phyloP scores from a whole-genome alignment of 2,113 vertebrate genomes.

The Okapia johnstoni region DNA sequence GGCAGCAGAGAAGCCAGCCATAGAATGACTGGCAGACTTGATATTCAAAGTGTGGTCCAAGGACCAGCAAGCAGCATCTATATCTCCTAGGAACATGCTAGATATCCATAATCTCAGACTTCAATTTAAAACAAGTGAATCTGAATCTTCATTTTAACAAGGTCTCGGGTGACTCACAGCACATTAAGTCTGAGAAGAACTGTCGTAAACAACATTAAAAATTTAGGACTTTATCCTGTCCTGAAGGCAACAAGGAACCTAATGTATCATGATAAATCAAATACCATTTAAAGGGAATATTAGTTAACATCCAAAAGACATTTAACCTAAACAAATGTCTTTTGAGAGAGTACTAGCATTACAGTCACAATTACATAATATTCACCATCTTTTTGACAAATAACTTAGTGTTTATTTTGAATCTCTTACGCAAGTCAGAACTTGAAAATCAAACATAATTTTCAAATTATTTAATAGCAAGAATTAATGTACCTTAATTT shows the following conservation, averaged over 20 bases:
- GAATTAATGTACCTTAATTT: neutral
- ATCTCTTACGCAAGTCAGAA: neutral
- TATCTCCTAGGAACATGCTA: neutral
- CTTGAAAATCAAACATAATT: slow-evolving; percentile 23
- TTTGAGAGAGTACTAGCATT: neutral
- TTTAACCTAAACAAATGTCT: slow-evolving; percentile 1
- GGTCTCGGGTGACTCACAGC: neutral
- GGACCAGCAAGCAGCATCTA: neutral
- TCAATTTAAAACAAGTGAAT: neutral
- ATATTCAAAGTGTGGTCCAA: neutral
- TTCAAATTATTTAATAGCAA: slow-evolving; percentile 18
- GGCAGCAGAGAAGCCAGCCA: neutral
- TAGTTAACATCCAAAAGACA: neutral
- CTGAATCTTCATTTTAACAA: neutral
- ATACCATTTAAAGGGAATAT: neutral
- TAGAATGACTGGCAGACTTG: neutral
- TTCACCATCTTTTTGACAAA: neutral
- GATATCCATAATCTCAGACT: neutral
- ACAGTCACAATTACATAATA: neutral
- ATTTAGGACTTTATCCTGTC: neutral
- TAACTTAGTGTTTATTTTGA: neutral
- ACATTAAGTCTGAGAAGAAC: neutral
- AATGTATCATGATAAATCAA: neutral
- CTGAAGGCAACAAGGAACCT: neutral
- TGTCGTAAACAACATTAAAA: neutral